A percentile compares a stretch with the other conserved stretches of the same genome.
phyloP scores from a whole-genome alignment of 2,888 invertebrate species.

The Trichogramma dendrolimi region DNA sequence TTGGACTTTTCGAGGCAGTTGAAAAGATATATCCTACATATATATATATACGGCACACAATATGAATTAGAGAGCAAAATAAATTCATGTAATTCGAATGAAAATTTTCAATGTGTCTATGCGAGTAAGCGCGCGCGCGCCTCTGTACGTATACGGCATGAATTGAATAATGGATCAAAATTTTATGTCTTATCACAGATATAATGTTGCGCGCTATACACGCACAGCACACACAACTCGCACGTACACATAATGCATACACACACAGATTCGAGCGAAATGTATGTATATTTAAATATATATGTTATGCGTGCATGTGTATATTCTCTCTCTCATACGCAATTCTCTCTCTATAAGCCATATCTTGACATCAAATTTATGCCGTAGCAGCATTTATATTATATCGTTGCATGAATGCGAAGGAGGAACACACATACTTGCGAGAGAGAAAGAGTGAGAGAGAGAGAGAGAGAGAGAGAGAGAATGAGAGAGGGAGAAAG shows the following conservation, averaged over 20 bases:
- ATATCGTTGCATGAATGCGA: not conserved
- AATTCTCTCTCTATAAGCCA: not conserved
- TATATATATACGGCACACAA: no score
- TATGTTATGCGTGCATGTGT: no score
- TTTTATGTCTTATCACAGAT: conserved; percentile 11
- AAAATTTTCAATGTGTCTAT: conserved; percentile 21
- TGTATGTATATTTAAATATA: no score
- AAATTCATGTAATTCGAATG: conserved; percentile 27
- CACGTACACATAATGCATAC: not conserved
- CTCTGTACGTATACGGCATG: conserved; percentile 2
- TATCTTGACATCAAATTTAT: conserved; percentile 18
- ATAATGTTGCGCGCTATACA: no score
- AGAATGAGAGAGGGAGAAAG: conserved; percentile 1
- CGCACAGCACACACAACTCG: no score
- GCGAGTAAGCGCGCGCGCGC: no score
- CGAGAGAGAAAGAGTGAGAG: not conserved
- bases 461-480: not conserved
- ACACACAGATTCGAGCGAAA: no score
- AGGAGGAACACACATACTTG: not conserved
- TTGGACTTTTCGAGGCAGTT: no score
- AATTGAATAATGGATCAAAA: conserved; percentile 27
- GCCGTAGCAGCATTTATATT: conserved; percentile 18
- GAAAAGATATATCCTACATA: no score
- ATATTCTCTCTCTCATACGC: no score
- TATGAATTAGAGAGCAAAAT: conserved; percentile 11